Evolutionary conservation across 2,113 vertebrate genomes (phyloP).

Genomic region (Aramus guarauna): DNA sequence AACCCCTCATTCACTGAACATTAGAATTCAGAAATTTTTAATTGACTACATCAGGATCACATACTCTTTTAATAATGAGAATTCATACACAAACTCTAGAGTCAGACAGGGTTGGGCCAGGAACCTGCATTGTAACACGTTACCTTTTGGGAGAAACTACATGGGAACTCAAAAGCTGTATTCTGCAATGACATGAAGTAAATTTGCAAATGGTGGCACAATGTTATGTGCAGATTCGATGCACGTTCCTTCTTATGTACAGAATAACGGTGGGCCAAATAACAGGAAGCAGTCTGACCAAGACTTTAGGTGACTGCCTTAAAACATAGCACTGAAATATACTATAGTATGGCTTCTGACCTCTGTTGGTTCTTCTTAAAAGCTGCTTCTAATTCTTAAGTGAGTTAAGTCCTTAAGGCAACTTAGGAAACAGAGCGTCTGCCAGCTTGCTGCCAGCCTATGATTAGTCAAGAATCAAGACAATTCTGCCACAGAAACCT

Average conservation of each 20-base stretch:
- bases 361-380: neutral
- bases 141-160: neutral
- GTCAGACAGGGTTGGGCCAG: neutral
- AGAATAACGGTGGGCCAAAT: neutral
- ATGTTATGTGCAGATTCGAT: neutral
- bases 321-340: neutral
- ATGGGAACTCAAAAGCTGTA: neutral
- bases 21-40: neutral
- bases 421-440: neutral
- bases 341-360: neutral
- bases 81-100: neutral
- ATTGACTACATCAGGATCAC: neutral
- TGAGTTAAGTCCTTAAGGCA: neutral
- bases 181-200: neutral
- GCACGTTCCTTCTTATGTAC: neutral
- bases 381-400: neutral
- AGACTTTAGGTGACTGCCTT: neutral
- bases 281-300: neutral
- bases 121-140: neutral
- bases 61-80: neutral
- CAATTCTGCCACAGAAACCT: neutral
- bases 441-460: neutral
- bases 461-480: neutral
- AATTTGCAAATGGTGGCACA: neutral
- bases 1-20: neutral